phyloP scores from a whole-genome alignment of 1,140 invertebrate species.

The Bradysia coprophila region DNA sequence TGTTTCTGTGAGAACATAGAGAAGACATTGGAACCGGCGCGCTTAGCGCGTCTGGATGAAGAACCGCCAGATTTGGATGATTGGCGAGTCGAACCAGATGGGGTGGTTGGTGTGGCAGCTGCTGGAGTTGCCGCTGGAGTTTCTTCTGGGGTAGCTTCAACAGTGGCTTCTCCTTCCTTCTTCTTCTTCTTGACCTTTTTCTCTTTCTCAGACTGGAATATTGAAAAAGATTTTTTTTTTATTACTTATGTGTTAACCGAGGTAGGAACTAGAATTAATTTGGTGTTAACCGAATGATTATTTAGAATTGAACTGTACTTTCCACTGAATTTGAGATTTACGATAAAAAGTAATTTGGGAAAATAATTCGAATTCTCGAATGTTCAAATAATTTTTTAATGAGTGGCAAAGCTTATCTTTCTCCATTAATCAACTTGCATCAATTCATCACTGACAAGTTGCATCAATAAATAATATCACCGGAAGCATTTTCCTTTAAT shows the following conservation, averaged over 20 bases:
- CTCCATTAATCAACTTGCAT: too few species aligned
- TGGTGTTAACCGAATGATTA: background rate
- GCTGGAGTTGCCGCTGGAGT: conserved; percentile 34
- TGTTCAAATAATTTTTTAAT: background rate
- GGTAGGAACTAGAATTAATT: background rate
- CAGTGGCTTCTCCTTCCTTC: conserved; percentile 47
- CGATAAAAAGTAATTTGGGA: background rate
- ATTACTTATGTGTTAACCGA: background rate
- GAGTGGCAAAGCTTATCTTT: background rate
- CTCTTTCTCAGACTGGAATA: conserved; percentile 53
- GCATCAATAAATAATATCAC: too few species aligned
- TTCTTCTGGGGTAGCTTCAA: conserved; percentile 34
- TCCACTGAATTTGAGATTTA: background rate
- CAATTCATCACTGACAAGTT: too few species aligned
- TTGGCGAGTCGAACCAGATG: conserved; percentile 30
- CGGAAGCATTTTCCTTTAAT: too few species aligned
- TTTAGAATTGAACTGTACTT: background rate
- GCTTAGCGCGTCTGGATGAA: conserved; percentile 58
- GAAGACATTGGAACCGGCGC: conserved; percentile 84
- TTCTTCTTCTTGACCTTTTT: conserved; percentile 68
- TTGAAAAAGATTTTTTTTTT: conserved; percentile 4
- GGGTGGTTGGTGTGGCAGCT: conserved; percentile 34
- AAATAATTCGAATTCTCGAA: background rate
- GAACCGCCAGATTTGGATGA: conserved; percentile 28
- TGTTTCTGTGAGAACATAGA: conserved; percentile 90